Evolutionary conservation across 2,888 invertebrate genomes (phyloP).

Genomic region (Synergus umbraculus): DNA sequence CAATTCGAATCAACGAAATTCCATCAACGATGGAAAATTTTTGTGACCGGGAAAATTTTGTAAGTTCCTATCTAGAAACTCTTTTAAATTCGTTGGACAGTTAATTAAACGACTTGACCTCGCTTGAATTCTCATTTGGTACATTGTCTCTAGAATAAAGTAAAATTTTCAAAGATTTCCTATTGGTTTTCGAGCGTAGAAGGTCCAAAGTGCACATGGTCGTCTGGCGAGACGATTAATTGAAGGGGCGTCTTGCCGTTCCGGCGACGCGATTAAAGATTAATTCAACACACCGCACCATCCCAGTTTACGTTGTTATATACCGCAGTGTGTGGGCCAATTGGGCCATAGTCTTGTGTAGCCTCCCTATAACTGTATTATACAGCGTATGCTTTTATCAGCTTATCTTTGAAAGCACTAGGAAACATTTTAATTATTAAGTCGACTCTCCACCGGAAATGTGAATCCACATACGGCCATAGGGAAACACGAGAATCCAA

Average conservation of each 20-base stretch:
- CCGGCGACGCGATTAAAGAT: slow-evolving; percentile 51
- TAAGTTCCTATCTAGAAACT: no score
- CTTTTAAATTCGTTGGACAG: no score
- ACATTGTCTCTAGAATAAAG: background rate
- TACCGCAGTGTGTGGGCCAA: slow-evolving; percentile 27
- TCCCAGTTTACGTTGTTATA: slow-evolving; percentile 13
- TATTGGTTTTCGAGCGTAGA: slow-evolving; percentile 20
- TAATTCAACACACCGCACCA: slow-evolving; percentile 49
- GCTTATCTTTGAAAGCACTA: slow-evolving; percentile 63
- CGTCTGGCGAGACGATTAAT: slow-evolving; percentile 47
- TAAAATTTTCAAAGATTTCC: background rate
- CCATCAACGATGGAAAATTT: no score
- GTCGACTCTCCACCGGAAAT: slow-evolving; percentile 19
- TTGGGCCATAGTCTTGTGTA: background rate
- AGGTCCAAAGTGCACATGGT: slow-evolving; percentile 29
- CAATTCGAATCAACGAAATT: no score
- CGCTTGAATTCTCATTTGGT: background rate
- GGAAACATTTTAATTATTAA: slow-evolving; percentile 68
- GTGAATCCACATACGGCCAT: background rate
- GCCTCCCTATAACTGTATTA: slow-evolving; percentile 45
- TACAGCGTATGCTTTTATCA: slow-evolving; percentile 63
- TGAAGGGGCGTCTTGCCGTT: slow-evolving; percentile 50
- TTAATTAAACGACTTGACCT: background rate
- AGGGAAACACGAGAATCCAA: slow-evolving; percentile 34
- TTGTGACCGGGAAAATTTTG: no score